Base-by-base conservation (phyloP, 2,113 vertebrate species). In the Sterrhoptilus dennistouni region DNA sequence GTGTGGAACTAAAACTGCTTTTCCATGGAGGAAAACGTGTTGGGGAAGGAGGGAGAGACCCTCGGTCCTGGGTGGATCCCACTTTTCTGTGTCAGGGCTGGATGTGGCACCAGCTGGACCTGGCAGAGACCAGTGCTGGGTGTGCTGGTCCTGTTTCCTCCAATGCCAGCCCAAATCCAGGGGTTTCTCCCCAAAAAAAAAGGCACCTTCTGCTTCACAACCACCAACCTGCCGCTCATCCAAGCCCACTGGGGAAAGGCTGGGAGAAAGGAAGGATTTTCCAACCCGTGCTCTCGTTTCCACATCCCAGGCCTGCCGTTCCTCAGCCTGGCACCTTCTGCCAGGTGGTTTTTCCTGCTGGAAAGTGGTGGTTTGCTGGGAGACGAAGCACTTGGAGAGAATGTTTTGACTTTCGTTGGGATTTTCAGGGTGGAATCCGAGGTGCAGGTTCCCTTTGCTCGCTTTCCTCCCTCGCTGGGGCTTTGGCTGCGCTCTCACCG, bases 221-320 rank as follows among this genome's bases (percentile, higher is more conserved):
- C 47, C 42, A 24, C 5, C 25, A 14, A 6, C 2, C 44, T 84
- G 22, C 57, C 2, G 0, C 52, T 59, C 2, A 3, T 19, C 33
- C 24, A 5, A 68, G 29, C 79, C 71, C 50, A 4, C 2, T 0
- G 47, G 23, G 60, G 60, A 29, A 25, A 36, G 22, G 1, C 21
- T 47, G 56, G 74, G 65, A 74, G 52, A 15, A 44, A 33, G 71
- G 20, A 69, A 74, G 42, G 52, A 5, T 87, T 89, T 66, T n/a
- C 79, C 14, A 1, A 0, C 0, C 2, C 2, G 4, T 7, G 2
- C 14, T 61, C 35, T 50, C 0, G 0, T 29, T 36, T 18, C 52
- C 3, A 0, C 6, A 0, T 74, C 81, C 29, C 64, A 2, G 60
- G 38, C 69, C 56, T 2, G 3, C 1, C 0, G 2, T 47, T 11